Evolutionary conservation across 2,888 invertebrate species (phyloP).

Genomic region (Phyllotreta cruciferae): DNA sequence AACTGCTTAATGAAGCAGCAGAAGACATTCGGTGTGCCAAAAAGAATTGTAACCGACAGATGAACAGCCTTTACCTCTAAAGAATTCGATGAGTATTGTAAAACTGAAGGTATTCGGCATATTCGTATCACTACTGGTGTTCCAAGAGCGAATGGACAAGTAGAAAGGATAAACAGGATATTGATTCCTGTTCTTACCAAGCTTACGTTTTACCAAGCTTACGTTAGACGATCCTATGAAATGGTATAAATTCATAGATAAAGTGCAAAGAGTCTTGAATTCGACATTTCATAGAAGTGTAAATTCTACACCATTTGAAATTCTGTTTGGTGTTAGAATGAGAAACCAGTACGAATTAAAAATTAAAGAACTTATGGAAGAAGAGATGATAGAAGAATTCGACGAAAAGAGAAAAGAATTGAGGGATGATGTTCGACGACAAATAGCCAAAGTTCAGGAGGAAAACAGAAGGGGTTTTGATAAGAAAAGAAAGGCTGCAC

Average conservation of each 20-base stretch:
- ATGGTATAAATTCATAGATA: constrained; percentile 47
- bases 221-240: constrained; percentile 47
- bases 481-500: constrained; percentile 39
- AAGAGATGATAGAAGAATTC: constrained; percentile 26
- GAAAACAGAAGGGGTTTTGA: constrained; percentile 45
- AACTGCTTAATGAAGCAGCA: constrained; percentile 36
- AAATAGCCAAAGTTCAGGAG: constrained; percentile 37
- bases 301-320: constrained; percentile 39
- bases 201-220: constrained; percentile 52
- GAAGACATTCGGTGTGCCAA: constrained; percentile 43
- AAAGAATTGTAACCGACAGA: constrained; percentile 45
- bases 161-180: constrained; percentile 50
- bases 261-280: constrained; percentile 46
- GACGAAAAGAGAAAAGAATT: constrained; percentile 30
- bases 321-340: constrained; percentile 43
- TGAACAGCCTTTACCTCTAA: constrained; percentile 55
- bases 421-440: constrained; percentile 26
- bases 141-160: constrained; percentile 54
- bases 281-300: constrained; percentile 47
- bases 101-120: constrained; percentile 50
- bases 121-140: constrained; percentile 47
- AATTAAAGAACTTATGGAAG: constrained; percentile 30
- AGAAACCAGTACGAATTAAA: constrained; percentile 29
- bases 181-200: constrained; percentile 52
- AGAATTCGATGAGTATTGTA: constrained; percentile 52